Evolutionary conservation across 2,888 invertebrate species (phyloP).

Genomic region (Tanytarsus gracilentus): DNA sequence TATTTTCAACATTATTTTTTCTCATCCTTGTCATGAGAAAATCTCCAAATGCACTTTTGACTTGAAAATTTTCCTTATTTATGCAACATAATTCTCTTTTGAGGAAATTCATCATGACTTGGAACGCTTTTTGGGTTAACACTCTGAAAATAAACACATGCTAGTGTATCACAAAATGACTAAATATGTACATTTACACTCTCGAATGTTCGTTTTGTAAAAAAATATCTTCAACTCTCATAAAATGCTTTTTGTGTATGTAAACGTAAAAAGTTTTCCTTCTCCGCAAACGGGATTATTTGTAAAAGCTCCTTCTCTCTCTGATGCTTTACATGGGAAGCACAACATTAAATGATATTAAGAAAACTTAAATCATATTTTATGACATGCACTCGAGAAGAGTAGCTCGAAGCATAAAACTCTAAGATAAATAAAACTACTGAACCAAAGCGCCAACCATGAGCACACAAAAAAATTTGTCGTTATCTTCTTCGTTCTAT

Average conservation of each 20-base stretch:
- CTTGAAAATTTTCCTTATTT: not conserved
- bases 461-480: not conserved
- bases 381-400: not conserved
- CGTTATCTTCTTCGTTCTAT: not conserved
- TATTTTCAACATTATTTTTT: no score
- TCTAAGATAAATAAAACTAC: not conserved
- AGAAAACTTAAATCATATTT: slow-evolving; percentile 20
- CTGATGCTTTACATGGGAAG: not conserved
- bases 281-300: slow-evolving; percentile 5
- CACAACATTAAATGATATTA: slow-evolving; percentile 12
- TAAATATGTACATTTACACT: no score
- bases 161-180: no score
- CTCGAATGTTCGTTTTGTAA: no score
- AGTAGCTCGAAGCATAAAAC: not conserved
- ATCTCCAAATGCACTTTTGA: no score
- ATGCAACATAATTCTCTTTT: no score
- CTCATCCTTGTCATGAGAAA: no score
- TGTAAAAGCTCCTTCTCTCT: not conserved
- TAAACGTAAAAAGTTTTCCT: not conserved
- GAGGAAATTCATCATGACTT: no score
- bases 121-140: no score
- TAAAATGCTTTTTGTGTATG: not conserved
- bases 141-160: no score
- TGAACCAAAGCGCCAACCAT: not conserved
- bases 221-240: no score